These are phyloP conservation scores for Salvator merianae DNA, from an alignment of 2,113 vertebrate species.

Conservation along the genomic window DNA sequence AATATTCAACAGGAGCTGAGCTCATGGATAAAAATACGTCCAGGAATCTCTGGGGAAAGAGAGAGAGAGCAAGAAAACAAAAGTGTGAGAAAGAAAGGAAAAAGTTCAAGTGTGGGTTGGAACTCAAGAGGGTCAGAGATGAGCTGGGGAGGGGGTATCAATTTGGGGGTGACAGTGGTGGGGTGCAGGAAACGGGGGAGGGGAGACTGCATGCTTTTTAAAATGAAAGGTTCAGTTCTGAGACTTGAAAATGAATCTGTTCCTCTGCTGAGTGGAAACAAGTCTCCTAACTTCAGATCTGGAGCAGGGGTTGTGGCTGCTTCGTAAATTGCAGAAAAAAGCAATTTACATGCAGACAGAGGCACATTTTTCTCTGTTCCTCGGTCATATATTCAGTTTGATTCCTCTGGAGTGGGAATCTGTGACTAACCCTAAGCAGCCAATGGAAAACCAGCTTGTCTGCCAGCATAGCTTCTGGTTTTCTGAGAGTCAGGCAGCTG, in stretches of 20 bases:
- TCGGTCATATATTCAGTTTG: background rate
- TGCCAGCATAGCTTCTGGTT: background rate
- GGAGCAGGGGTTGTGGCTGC: background rate
- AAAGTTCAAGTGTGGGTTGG: background rate
- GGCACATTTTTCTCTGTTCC: too few species aligned
- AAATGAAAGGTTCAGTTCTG: too few species aligned
- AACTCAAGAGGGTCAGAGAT: slow-evolving; percentile 31
- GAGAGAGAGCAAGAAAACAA: slow-evolving; percentile 16
- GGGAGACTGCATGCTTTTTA: background rate
- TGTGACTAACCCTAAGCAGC: background rate
- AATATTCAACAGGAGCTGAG: slow-evolving; percentile 39
- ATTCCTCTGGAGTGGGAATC: too few species aligned
- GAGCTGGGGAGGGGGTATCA: too few species aligned
- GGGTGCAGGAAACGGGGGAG: background rate
- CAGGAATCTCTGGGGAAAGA: background rate
- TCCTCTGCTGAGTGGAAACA: background rate
- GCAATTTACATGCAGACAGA: background rate
- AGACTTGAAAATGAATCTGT: background rate
- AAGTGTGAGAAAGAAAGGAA: background rate
- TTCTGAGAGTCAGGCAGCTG: background rate
- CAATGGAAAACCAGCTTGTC: background rate
- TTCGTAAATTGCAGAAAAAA: background rate
- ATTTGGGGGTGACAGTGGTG: background rate
- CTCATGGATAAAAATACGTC: slow-evolving; percentile 39
- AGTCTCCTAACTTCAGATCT: background rate